Evolutionary conservation across 1,140 invertebrate genomes (phyloP), one percentile per base, ranked within the genome.

Genomic region (Akabosia matsudoensis): DNA sequence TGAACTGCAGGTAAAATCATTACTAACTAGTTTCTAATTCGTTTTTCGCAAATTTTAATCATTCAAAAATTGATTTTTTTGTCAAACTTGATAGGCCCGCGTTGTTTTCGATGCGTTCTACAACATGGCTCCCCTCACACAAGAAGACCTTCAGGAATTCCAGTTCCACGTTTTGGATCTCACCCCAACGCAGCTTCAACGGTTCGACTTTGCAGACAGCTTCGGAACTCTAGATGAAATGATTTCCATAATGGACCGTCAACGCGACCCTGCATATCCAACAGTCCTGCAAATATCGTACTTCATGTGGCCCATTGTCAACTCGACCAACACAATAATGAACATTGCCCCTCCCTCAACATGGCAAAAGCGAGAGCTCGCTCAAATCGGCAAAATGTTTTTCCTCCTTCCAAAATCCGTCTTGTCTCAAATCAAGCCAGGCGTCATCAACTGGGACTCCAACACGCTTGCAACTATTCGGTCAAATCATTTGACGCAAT

Each of bases 71-170:
- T 74, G 2, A 18, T 37, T 16, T 74, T 18, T 2, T 74, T 24
- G 14, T 71, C 0, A 76, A 34, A 37, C 7, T 2, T 72, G 14
- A 34, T 33, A 78, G 74, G 74, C 73, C n/a, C 64, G 77, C 0
- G 74, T 78, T 3, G 77, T 78, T 28, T 78, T 78, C 45, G 74
- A 78, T 67, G 77, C 74, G 22, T 78, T 78, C 33, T 78, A 78
- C 33, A 37, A 33, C 2, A 75, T 14, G 0, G 26, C 45, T 3
- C 73, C 73, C 7, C 33, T 78, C 4, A 72, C 73, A 24, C 77
- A 78, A 75, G 77, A 78, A 73, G 67, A 78, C 22, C 70, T 78
- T 14, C 77, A 78, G 37, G 77, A 78, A 73, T 78, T 78, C 28
- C 77, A 78, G 51, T 75, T 52, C 18, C 77, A 78, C 30, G 51